Evolutionary conservation across 2,888 invertebrate species (phyloP), one percentile per base, ranked within the genome.

Genomic region (Meghimatium bilineatum): DNA sequence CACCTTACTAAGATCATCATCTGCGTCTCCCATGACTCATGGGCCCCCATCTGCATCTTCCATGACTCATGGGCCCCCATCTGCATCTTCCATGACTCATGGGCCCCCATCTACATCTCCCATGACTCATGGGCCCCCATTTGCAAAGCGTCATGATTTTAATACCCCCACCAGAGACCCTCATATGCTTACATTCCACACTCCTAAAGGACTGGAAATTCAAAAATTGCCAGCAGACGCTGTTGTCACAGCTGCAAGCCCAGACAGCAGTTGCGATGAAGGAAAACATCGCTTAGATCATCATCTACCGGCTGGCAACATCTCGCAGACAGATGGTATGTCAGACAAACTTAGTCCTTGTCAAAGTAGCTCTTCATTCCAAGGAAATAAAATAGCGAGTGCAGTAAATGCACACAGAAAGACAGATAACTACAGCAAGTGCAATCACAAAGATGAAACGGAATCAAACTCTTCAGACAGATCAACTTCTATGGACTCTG

Each of bases 231-330:
- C 89, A 20, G 90, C 91, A 1, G 90, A 91, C 69, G 88, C 88
- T 20, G 88, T 88, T 38, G 89, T 89, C 14, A 88, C 89, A 8
- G 86, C 85, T 34, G 90, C 88, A 52, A 90, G 90, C 80, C 90
- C 91, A 12, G 91, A 91, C 83, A 90, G 90, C 85, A 90, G 90
- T 78, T 90, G 88, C 81, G 90, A 90, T 78, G 86, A 87, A 26
- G 78, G 76, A 26, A 77, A 67, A 66, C 75, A 63, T 23, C 71
- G 17, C 26, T n/a, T 79, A 32, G 72, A 80, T 36, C 32, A n/a
- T 10, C 60, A 72, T n/a, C n/a, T n/a, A 38, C 26, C 72, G 60
- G 38, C 2, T 17, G 23, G 56, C 20, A 23, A 56, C 56, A 56
- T 23, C 56, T 56, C 20, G 26, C 71, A 80, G 56, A 56, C 32